Conservation (phyloP, 2,797 vertebrate species). For the Eupleurogrammus muticus region DNA sequence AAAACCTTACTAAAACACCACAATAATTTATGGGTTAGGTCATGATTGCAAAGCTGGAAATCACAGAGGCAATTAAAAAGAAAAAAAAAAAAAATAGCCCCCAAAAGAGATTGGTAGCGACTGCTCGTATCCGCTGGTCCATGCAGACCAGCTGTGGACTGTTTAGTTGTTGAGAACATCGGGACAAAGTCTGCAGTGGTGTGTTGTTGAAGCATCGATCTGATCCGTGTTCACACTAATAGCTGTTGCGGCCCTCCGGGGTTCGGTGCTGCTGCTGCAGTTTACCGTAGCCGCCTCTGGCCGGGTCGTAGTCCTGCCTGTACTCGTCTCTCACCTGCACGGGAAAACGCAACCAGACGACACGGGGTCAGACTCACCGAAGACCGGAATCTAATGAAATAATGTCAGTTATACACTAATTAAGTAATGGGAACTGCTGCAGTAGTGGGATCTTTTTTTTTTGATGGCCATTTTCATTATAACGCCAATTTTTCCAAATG, state of each 20-base stretch:
- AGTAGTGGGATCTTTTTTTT: conserved; percentile 25
- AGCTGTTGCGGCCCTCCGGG: conserved; percentile 72
- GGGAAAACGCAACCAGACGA: background rate
- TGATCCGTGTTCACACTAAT: conserved; percentile 59
- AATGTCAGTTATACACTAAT: no score
- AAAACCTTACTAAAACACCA: conserved; percentile 4
- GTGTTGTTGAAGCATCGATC: conserved; percentile 13
- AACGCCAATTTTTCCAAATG: conserved; percentile 49
- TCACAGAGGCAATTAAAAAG: background rate
- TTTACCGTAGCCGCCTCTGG: conserved; percentile 90
- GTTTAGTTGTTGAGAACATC: background rate
- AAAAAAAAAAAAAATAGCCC: background rate
- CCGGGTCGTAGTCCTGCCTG: conserved; percentile 89
- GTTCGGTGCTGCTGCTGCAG: conserved; percentile 83
- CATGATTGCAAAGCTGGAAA: background rate
- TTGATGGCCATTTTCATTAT: conserved; percentile 28
- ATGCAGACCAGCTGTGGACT: conserved; percentile 13
- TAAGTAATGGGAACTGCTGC: background rate
- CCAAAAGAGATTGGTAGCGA: conserved; percentile 30
- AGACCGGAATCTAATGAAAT: background rate
- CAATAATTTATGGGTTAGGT: background rate
- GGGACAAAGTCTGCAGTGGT: background rate
- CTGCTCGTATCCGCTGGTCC: conserved; percentile 7
- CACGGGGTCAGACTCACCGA: background rate
- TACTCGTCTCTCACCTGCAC: conserved; percentile 90